A percentile compares a stretch with the other conserved stretches of the same genome.
Conservation (phyloP, 2,113 vertebrate genomes). For the Dasyprocta punctata region DNA sequence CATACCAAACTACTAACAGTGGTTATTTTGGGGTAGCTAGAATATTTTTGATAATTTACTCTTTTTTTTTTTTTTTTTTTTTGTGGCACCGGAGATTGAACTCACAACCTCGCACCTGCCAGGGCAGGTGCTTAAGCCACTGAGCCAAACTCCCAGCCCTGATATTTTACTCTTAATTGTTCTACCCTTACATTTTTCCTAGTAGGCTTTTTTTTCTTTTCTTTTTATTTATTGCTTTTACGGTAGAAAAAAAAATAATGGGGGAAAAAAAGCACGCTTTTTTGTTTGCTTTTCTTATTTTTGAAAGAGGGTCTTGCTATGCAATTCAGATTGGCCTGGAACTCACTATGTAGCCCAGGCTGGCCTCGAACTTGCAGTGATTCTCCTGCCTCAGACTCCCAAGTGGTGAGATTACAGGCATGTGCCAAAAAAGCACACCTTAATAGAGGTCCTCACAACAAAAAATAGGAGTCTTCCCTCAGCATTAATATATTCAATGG, state of each 20-base stretch:
- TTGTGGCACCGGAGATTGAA: no score
- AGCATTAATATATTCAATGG: slow-evolving; percentile 46
- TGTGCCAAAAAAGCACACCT: background rate
- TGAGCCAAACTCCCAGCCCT: no score
- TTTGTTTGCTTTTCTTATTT: background rate
- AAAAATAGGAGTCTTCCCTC: slow-evolving; percentile 11
- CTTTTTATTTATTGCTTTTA: background rate
- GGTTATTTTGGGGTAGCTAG: background rate
- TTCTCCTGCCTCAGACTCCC: background rate
- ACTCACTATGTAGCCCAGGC: background rate
- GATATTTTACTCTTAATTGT: slow-evolving; percentile 27
- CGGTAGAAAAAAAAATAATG: slow-evolving; percentile 25
- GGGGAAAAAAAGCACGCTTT: background rate
- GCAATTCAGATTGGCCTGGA: background rate
- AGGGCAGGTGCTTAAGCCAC: no score
- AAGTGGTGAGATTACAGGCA: background rate
- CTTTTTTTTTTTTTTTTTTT: background rate
- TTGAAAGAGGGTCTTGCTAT: background rate
- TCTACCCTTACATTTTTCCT: slow-evolving; percentile 9
- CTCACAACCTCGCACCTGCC: no score
- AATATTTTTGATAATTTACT: slow-evolving; percentile 25
- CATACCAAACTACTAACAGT: background rate
- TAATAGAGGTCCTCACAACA: background rate
- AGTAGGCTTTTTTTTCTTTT: background rate
- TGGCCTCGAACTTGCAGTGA: background rate